Evolutionary conservation across 2,888 invertebrate genomes (phyloP).

Genomic region (Autographa gamma): DNA sequence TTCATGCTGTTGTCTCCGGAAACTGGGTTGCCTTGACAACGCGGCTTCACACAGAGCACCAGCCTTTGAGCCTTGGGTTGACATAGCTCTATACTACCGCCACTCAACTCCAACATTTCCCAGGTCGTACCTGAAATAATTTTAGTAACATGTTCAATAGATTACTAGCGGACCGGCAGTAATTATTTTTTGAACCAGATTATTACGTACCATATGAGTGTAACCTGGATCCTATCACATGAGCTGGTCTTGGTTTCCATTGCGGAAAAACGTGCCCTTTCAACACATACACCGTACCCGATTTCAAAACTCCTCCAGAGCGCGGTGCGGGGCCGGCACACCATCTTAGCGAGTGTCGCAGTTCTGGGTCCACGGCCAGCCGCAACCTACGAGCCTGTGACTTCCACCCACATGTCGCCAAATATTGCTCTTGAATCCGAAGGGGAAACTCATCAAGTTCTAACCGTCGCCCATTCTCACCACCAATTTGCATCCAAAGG

Average conservation of each 20-base stretch:
- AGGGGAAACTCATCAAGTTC: conserved; percentile 88
- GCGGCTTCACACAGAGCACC: conserved; percentile 83
- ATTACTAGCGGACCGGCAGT: neutral
- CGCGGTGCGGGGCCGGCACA: conserved; percentile 89
- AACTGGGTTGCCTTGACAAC: conserved; percentile 75
- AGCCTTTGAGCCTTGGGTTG: conserved; percentile 83
- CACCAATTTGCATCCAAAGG: conserved; percentile 89
- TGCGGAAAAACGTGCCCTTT: conserved; percentile 92
- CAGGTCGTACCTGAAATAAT: conserved; percentile 74
- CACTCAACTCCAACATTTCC: conserved; percentile 83
- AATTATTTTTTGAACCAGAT: neutral
- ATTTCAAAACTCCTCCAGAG: conserved; percentile 79
- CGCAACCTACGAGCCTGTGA: conserved; percentile 89
- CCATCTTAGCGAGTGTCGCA: conserved; percentile 90
- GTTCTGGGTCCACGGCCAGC: conserved; percentile 91
- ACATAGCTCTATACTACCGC: conserved; percentile 82
- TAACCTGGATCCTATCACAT: conserved; percentile 89
- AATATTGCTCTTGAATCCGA: conserved; percentile 90
- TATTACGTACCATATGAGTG: conserved; percentile 86
- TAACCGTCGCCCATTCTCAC: conserved; percentile 87
- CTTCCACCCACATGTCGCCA: conserved; percentile 89
- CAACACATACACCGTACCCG: conserved; percentile 88
- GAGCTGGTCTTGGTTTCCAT: conserved; percentile 90
- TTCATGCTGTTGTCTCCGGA: conserved; percentile 75
- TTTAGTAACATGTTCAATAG: neutral